phyloP scores from a whole-genome alignment of 1,140 invertebrate genomes.

The Hylaeus anthracinus region DNA sequence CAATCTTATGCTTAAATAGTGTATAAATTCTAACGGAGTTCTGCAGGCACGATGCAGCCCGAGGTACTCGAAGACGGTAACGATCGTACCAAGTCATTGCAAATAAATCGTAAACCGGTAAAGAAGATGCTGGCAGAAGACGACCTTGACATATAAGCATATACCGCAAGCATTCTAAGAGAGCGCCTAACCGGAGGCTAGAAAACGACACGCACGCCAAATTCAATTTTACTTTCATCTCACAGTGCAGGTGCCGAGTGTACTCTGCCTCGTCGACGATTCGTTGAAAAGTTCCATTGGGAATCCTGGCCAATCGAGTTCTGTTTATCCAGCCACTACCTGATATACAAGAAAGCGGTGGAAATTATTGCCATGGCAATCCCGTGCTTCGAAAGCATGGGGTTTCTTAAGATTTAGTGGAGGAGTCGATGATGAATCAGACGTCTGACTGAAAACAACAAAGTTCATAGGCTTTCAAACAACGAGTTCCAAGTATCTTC shows the following conservation, averaged over 20 bases:
- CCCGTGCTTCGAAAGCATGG: too few relatives aligned
- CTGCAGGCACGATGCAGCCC: neutral
- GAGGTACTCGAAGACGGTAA: conserved; percentile 21
- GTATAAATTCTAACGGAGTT: conserved; percentile 7
- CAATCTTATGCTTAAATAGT: neutral
- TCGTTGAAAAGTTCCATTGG: neutral
- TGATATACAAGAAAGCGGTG: neutral
- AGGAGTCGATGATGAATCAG: conserved; percentile 12
- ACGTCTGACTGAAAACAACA: neutral
- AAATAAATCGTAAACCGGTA: conserved; percentile 76
- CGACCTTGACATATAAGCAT: conserved; percentile 67
- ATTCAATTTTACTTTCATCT: conserved; percentile 67
- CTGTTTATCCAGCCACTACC: neutral
- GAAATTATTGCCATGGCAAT: neutral
- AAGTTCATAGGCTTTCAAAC: too few relatives aligned
- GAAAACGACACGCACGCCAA: conserved; percentile 60
- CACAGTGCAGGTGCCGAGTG: conserved; percentile 3
- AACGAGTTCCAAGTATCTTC: too few relatives aligned
- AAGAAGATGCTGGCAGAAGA: conserved; percentile 27
- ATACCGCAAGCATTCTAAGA: conserved; percentile 60
- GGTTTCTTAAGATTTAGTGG: neutral
- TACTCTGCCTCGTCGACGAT: neutral
- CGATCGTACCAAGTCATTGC: conserved; percentile 25
- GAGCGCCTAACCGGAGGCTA: conserved; percentile 60
- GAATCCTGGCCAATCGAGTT: conserved; percentile 6